phyloP scores from a whole-genome alignment of 1,140 invertebrate genomes.

The Laupala kohalensis region DNA sequence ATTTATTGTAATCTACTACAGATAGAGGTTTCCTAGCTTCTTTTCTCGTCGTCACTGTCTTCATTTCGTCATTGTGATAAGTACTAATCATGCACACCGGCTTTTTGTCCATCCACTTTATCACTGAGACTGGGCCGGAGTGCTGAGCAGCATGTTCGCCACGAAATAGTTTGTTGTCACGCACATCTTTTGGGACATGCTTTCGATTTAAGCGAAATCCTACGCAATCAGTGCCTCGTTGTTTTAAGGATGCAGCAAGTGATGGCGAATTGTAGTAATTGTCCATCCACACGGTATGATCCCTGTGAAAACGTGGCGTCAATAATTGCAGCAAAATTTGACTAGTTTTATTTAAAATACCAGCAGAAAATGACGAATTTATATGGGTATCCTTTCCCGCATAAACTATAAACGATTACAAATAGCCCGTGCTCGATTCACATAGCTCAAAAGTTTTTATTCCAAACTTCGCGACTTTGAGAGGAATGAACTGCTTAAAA shows the following conservation, averaged over 20 bases:
- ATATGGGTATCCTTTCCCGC: neutral
- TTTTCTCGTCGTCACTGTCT: conserved; percentile 14
- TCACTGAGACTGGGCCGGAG: neutral
- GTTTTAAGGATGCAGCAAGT: neutral
- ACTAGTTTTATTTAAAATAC: neutral
- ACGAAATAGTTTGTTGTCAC: conserved; percentile 12
- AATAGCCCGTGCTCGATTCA: conserved; percentile 12
- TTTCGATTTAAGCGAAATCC: conserved; percentile 19
- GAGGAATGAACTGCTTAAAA: conserved; percentile 11
- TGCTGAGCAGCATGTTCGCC: conserved; percentile 10
- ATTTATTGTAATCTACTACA: conserved; percentile 21
- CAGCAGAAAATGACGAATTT: neutral
- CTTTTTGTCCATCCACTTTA: conserved; percentile 19
- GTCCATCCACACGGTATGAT: neutral
- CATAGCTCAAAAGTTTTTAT: conserved; percentile 15
- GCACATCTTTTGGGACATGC: conserved; percentile 17
- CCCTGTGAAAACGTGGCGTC: neutral
- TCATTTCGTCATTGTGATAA: conserved; percentile 12
- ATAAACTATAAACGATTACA: conserved; percentile 9
- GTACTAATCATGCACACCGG: conserved; percentile 16
- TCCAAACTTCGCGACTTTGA: conserved; percentile 10
- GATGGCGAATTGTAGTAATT: neutral
- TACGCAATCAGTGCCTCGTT: conserved; percentile 15
- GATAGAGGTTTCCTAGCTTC: conserved; percentile 18
- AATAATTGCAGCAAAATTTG: neutral